Evolutionary conservation across 2,797 vertebrate species (phyloP), one percentile per base, ranked within the genome.

Genomic region (Lacerta bilineata): DNA sequence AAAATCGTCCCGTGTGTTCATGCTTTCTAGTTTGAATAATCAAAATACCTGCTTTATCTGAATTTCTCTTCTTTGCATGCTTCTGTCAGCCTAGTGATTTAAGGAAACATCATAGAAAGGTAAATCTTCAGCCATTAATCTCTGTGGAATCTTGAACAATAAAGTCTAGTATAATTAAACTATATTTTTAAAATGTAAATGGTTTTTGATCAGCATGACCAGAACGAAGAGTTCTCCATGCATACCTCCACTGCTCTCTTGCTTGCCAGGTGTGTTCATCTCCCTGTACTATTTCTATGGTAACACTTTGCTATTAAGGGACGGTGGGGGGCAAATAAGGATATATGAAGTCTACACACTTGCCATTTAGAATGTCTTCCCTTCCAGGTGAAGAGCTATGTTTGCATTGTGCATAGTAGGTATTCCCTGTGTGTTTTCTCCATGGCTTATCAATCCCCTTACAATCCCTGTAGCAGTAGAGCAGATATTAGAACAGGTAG

Each of bases 101-200:
- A 98, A 98, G 99, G 97, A 99, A 99, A 95, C 98, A 98, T 91
- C 98, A 98, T 97, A 99, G 98, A 98, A 99, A 99, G 99, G 99
- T 99, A 99, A 99, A 93, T 72, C 71, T 89, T 91, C 5, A 87
- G 89, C 84, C n/a, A 82, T 27, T 72, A 72, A 25, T 33, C 18
- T 50, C 0, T 11, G 13, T 90, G 41, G n/a, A 33, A 3, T 72
- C 23, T 74, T 80, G 33, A 61, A 46, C 15, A 61, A 11, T 78
- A 50, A 81, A 46, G 17, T 8, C 20, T 64, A 18, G 61, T 64
- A 64, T 23, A 64, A 23, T 36, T 39, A 20, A 75, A 18, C 5
- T 9, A 23, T 66, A 29, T 66, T 17, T 33, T 66, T 39, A 10
- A 39, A 36, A 66, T 85, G 3, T n/a, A 46, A 76, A 18, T 39